phyloP scores from a whole-genome alignment of 35 echinoderm and acorn worm species.

The Amphiura filiformis region DNA sequence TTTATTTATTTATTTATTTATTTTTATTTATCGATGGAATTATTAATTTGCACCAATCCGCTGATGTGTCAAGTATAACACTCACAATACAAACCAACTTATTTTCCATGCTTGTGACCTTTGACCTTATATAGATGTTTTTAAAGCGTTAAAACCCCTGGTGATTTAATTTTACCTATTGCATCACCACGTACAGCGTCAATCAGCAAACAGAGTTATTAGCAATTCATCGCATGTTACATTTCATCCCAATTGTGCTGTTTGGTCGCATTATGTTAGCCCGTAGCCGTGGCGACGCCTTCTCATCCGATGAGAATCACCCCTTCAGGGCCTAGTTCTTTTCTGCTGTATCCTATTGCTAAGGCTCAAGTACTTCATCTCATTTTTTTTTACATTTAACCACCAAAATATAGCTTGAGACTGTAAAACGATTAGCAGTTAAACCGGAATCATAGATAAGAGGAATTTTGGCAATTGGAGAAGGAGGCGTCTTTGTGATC shows the following conservation, averaged over 20 bases:
- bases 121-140: background rate
- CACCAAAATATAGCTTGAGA: background rate
- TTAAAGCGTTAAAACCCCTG: background rate
- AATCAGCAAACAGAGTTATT: background rate
- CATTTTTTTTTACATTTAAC: background rate
- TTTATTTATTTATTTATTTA: too few species aligned
- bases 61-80: too few species aligned
- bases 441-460: background rate
- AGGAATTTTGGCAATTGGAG: background rate
- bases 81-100: too few species aligned
- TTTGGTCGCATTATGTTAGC: background rate
- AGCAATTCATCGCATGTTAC: background rate
- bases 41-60: too few species aligned
- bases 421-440: background rate
- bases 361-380: background rate
- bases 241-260: background rate
- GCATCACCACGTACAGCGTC: background rate
- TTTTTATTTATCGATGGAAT: too few species aligned
- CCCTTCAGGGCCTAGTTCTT: background rate
- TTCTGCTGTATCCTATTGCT: background rate
- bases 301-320: background rate
- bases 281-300: background rate
- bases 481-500: background rate
- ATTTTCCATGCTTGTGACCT: too few species aligned
- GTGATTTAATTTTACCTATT: background rate